Percentiles rank a stretch among this genome's conserved stretches.
Evolutionary conservation across 1,140 invertebrate genomes (phyloP).

Genomic region (Cydia splendana): DNA sequence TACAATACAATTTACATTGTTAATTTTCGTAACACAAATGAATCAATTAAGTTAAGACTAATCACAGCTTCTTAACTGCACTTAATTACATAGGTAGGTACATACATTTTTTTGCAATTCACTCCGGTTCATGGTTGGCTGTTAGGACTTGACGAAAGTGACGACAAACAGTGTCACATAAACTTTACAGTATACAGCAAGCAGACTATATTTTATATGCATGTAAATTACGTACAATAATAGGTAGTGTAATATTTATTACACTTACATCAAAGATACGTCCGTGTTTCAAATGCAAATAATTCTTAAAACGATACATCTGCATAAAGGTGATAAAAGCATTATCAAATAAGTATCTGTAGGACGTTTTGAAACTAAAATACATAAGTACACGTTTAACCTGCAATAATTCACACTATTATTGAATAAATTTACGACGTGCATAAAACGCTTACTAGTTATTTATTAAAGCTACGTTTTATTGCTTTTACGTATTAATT

Average conservation of each 20-base stretch:
- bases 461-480: conserved; percentile 15
- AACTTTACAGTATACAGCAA: background rate
- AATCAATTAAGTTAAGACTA: too few species aligned
- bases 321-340: background rate
- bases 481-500: conserved; percentile 20
- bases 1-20: too few species aligned
- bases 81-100: too few species aligned
- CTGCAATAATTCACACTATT: conserved; percentile 26
- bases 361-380: background rate
- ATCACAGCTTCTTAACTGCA: too few species aligned
- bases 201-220: background rate
- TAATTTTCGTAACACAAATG: too few species aligned
- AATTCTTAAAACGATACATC: background rate
- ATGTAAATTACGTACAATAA: background rate
- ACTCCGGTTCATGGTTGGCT: too few species aligned
- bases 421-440: conserved; percentile 17
- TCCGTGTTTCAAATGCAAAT: background rate
- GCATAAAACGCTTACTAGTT: conserved; percentile 1
- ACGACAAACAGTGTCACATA: background rate
- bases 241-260: background rate
- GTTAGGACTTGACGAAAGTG: background rate
- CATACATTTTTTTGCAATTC: too few species aligned
- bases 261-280: background rate
- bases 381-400: conserved; percentile 19
- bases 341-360: background rate